Percentiles rank a stretch among this genome's conserved stretches.
These are phyloP conservation scores for Steinernema carpocapsae DNA, from an alignment of 2,888 invertebrate species.

Conservation along the genomic window DNA sequence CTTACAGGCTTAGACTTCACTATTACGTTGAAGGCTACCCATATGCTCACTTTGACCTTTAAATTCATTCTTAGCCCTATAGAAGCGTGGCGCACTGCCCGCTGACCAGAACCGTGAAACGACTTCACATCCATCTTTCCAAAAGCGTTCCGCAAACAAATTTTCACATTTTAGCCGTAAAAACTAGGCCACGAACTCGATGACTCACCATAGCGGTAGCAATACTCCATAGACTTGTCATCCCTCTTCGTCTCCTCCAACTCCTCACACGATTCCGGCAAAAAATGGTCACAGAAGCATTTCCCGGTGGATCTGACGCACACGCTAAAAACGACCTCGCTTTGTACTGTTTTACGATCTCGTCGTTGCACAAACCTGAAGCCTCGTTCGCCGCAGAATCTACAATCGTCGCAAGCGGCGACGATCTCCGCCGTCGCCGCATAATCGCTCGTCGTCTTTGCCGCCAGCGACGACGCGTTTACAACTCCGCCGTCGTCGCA, in stretches of 20 bases:
- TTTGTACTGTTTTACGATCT: not conserved
- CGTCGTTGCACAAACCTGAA: not conserved
- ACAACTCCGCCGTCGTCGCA: conserved; percentile 17
- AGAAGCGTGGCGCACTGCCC: too few relatives aligned
- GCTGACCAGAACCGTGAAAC: too few relatives aligned
- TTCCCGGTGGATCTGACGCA: not conserved
- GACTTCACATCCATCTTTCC: too few relatives aligned
- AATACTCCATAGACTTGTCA: not conserved
- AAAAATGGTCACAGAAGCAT: conserved; percentile 6
- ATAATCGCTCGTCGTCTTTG: conserved; percentile 12
- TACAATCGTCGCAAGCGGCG: not conserved
- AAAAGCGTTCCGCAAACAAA: too few relatives aligned
- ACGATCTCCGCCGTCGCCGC: not conserved
- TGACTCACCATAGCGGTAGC: not conserved
- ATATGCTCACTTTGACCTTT: too few relatives aligned
- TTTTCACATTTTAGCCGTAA: too few relatives aligned
- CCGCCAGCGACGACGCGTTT: conserved; percentile 25
- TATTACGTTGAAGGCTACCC: too few relatives aligned
- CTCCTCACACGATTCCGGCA: not conserved
- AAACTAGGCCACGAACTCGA: too few relatives aligned
- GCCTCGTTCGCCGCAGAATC: not conserved
- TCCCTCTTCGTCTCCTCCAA: not conserved
- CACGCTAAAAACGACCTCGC: not conserved
- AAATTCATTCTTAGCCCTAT: too few relatives aligned
- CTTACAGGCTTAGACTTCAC: too few relatives aligned